Conservation (phyloP, 2,113 vertebrate genomes). For the Trogon melanurus region DNA sequence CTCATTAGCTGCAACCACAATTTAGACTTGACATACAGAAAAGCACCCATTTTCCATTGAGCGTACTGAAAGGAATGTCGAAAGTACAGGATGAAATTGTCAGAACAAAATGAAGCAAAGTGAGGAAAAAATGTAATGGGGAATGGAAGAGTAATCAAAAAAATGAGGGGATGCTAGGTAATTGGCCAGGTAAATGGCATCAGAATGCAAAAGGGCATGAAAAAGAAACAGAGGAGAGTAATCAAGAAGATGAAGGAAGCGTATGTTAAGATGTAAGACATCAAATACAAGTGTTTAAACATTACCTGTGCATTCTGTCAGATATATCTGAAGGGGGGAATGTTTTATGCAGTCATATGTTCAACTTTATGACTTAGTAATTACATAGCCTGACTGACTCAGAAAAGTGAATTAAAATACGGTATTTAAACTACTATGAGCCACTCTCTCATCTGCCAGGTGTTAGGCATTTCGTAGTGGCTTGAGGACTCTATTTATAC, state of each 20-base stretch:
- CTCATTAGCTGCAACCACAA: not conserved
- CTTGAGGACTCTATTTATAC: constrained; percentile 61
- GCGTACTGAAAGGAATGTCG: not conserved
- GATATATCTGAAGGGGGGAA: constrained; percentile 51
- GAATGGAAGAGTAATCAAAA: not conserved
- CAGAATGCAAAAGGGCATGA: not conserved
- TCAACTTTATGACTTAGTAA: constrained; percentile 71
- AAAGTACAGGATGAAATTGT: not conserved
- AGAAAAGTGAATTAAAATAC: constrained; percentile 75
- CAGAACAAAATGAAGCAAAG: not conserved
- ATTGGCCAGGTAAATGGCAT: not conserved
- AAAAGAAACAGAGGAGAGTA: constrained; percentile 9
- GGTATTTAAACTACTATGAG: constrained; percentile 69
- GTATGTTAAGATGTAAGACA: constrained; percentile 2
- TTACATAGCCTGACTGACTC: constrained; percentile 60
- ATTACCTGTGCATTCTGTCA: constrained; percentile 40
- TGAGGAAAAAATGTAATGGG: not conserved
- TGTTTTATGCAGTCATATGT: constrained; percentile 60
- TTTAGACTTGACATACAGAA: not conserved
- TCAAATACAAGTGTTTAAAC: constrained; percentile 43
- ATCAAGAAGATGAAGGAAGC: not conserved
- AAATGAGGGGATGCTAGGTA: not conserved
- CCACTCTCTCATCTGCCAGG: constrained; percentile 70
- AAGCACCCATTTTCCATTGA: not conserved
- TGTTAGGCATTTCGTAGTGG: constrained; percentile 64